Evolutionary conservation across 1,140 invertebrate species (phyloP).

Genomic region (Zaprionus kolodkinae): DNA sequence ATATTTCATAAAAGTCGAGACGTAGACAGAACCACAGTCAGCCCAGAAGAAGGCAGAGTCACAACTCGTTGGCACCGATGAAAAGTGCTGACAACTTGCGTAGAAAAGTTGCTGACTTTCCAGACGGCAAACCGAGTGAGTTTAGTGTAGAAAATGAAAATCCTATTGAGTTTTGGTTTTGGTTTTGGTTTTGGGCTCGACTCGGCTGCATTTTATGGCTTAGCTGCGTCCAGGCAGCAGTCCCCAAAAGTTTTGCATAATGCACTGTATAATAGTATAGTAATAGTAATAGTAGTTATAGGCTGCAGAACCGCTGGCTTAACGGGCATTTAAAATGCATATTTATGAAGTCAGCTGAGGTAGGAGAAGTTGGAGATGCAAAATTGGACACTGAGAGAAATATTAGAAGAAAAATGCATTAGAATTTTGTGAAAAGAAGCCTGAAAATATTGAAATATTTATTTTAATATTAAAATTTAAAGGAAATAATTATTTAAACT

Average conservation of each 20-base stretch:
- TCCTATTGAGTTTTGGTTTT: conserved; percentile 43
- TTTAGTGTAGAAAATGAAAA: conserved; percentile 40
- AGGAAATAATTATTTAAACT: too few species aligned
- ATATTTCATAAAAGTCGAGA: conserved; percentile 56
- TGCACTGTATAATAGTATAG: conserved; percentile 12
- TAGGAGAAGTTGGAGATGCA: too few species aligned
- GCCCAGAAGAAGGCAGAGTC: conserved; percentile 17
- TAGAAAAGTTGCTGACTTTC: conserved; percentile 57
- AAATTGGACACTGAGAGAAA: background rate
- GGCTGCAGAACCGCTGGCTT: conserved; percentile 4
- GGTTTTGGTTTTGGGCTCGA: conserved; percentile 15
- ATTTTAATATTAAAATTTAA: too few species aligned
- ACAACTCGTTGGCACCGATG: conserved; percentile 39
- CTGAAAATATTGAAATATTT: too few species aligned
- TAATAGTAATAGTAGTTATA: conserved; percentile 23
- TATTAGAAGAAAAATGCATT: too few species aligned
- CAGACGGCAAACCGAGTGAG: conserved; percentile 39
- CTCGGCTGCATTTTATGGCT: conserved; percentile 45
- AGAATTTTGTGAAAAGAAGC: too few species aligned
- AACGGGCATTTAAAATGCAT: conserved; percentile 16
- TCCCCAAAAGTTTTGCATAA: conserved; percentile 38
- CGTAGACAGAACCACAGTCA: conserved; percentile 15
- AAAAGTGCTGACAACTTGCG: conserved; percentile 58
- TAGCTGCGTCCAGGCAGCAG: conserved; percentile 4
- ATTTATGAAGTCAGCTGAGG: conserved; percentile 1